Base-by-base conservation (phyloP, 1,140 invertebrate species). In the Vollenhovia emeryi region DNA sequence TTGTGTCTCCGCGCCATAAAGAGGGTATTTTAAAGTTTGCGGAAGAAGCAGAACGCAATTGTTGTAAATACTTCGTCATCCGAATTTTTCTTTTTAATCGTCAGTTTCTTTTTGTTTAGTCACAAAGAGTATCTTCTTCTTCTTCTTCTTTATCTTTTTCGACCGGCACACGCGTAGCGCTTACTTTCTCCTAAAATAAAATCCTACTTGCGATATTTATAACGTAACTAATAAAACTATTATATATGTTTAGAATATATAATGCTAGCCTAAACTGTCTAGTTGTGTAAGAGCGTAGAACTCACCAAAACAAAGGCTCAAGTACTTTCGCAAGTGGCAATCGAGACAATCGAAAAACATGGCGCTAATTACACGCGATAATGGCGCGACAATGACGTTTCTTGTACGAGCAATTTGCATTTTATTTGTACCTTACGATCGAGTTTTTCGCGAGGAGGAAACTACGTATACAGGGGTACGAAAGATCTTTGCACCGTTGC, bases 291-390 rank as follows among this genome's bases (percentile, higher is more conserved):
- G 45, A 2, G 27, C 11, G 18, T 36, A 33, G n/a, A 57, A 71
- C 15, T 40, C 48, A 24, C n/a, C 11, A 24, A 66, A 43, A 52
- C 33, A 27, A 21, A 71, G 0, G 52, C 78, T 82, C 78, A 73
- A 82, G 78, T 82, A 82, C 78, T 59, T 73, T 57, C 66, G 78
- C 36, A 57, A 73, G 55, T 82, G 78, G 78, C 78, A 71, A 45
- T 30, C n/a, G 78, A 33, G 52, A 82, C 64, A 21, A 36, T 30
- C 13, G 27, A 45, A 71, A 73, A 73, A 59, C 50, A 36, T 5
- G 7, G 45, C 45, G 43, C 21, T 80, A 69, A 80, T 68, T 69
- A 27, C 33, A 40, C 60, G 78, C 57, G 50, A 57, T 82, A 73
- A 82, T 45, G 50, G 21, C 30, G 43, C 30, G 27, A 43, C 71